Evolutionary conservation across 2,888 invertebrate genomes (phyloP).

Genomic region (Acleris holmiana): DNA sequence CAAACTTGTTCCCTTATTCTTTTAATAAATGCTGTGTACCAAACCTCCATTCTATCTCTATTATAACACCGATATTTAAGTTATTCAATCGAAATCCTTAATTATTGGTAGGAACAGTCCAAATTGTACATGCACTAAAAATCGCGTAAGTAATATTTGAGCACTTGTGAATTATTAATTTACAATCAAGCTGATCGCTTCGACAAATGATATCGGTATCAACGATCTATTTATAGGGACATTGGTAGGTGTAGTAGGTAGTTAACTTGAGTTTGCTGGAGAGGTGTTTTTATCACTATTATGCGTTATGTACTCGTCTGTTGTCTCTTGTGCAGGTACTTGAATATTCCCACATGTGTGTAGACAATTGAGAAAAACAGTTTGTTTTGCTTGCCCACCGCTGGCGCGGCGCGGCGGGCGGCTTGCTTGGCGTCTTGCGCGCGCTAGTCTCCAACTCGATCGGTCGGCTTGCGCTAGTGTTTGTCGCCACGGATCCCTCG

Average conservation of each 20-base stretch:
- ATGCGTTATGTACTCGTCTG: conserved; percentile 50
- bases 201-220: conserved; percentile 1
- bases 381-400: conserved; percentile 70
- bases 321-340: conserved; percentile 62
- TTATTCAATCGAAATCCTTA: too few species aligned
- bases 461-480: conserved; percentile 65
- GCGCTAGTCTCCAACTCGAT: conserved; percentile 61
- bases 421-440: conserved; percentile 56
- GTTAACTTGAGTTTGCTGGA: neutral
- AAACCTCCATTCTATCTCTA: too few species aligned
- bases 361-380: conserved; percentile 65
- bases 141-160: neutral
- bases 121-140: neutral
- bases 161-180: neutral
- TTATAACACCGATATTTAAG: too few species aligned
- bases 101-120: too few species aligned
- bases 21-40: too few species aligned
- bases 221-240: conserved; percentile 11
- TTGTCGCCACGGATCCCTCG: conserved; percentile 48
- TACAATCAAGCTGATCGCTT: neutral
- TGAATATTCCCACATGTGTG: conserved; percentile 72
- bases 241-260: neutral
- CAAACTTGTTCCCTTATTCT: conserved; percentile 8
- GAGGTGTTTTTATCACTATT: conserved; percentile 39
- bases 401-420: conserved; percentile 44